phyloP scores from a whole-genome alignment of 1,140 invertebrate genomes.

The Papilio xuthus region DNA sequence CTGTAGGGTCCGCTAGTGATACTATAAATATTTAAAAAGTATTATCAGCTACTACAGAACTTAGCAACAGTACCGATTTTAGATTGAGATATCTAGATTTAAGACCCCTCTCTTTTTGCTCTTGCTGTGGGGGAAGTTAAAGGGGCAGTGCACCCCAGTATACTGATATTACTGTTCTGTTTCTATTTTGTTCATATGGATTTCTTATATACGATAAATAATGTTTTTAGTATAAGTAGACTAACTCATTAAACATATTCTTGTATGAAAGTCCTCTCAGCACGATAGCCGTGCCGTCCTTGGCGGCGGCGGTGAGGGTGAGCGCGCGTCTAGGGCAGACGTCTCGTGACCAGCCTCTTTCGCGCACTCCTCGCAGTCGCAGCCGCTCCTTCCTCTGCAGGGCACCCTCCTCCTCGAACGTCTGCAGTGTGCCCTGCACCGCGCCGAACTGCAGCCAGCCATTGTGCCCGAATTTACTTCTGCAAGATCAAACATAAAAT shows the following conservation, averaged over 20 bases:
- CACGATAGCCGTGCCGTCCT: constrained; percentile 74
- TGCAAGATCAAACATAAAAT: constrained; percentile 41
- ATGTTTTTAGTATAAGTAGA: too few relatives aligned
- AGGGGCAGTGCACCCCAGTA: too few relatives aligned
- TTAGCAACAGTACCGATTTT: too few relatives aligned
- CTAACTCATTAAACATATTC: constrained; percentile 77
- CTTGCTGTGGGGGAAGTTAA: too few relatives aligned
- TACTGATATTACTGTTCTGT: too few relatives aligned
- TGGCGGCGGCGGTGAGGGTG: constrained; percentile 60
- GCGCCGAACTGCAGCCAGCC: constrained; percentile 68
- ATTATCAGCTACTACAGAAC: not conserved
- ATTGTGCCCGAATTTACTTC: constrained; percentile 57
- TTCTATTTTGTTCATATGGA: too few relatives aligned
- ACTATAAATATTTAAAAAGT: not conserved
- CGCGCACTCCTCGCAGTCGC: constrained; percentile 79
- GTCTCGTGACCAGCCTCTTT: constrained; percentile 60
- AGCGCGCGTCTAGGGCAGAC: constrained; percentile 59
- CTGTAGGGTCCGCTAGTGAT: too few relatives aligned
- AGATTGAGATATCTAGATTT: too few relatives aligned
- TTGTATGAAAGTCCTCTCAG: constrained; percentile 67
- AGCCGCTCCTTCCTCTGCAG: constrained; percentile 62
- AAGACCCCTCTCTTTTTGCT: too few relatives aligned
- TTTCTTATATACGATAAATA: too few relatives aligned
- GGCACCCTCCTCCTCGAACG: constrained; percentile 53
- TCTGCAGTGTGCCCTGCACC: constrained; percentile 62